phyloP scores from a whole-genome alignment of 2,888 invertebrate genomes.

The Aporophyla lueneburgensis region DNA sequence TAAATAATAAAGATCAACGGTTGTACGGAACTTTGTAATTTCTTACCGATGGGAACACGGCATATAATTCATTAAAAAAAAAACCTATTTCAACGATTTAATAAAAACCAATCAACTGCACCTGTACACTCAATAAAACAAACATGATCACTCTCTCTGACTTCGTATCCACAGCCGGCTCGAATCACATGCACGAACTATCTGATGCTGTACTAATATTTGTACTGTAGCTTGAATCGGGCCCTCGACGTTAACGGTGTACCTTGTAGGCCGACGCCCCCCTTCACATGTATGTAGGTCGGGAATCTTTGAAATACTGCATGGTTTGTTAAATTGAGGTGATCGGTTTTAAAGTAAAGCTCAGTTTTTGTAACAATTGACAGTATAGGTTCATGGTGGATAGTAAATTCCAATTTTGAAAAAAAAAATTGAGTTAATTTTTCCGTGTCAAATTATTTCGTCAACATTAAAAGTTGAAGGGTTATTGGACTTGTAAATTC shows the following conservation, averaged over 20 bases:
- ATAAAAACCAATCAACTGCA: neutral
- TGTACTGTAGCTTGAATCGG: conserved; percentile 22
- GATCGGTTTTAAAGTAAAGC: neutral
- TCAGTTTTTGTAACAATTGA: neutral
- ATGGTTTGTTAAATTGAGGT: neutral
- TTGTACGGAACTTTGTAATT: neutral
- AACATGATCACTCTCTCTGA: conserved; percentile 13
- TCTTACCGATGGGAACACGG: too few relatives aligned
- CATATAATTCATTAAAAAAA: neutral
- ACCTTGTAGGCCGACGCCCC: conserved; percentile 17
- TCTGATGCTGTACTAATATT: conserved; percentile 40
- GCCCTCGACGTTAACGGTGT: conserved; percentile 15
- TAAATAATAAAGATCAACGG: too few relatives aligned
- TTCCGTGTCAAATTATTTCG: too few relatives aligned
- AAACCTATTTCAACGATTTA: neutral
- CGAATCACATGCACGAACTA: conserved; percentile 37
- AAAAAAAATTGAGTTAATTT: too few relatives aligned
- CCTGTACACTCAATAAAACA: neutral
- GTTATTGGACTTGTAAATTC: too few relatives aligned
- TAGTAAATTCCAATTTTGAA: neutral
- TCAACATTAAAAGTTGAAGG: too few relatives aligned
- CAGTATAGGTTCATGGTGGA: too few relatives aligned
- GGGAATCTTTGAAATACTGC: conserved; percentile 18
- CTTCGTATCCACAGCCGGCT: conserved; percentile 13
- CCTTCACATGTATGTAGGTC: conserved; percentile 50